Conservation (phyloP, 1,140 invertebrate species). For the Monochamus saltuarius region DNA sequence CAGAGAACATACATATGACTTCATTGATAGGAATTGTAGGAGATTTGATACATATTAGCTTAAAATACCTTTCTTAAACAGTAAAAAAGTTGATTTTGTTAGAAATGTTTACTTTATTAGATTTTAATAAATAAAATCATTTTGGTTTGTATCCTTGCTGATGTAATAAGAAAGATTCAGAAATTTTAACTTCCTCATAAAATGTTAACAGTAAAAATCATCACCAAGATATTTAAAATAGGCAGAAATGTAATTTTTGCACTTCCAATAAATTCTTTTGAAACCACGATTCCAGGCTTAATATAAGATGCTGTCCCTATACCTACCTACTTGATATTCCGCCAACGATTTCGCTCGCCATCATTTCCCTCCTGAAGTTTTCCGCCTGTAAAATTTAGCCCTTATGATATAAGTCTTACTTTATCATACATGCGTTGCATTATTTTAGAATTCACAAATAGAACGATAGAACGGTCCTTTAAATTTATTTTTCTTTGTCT, state of each 20-base stretch:
- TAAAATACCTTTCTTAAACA: no score
- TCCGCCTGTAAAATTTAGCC: slow-evolving; percentile 48
- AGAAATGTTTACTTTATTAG: no score
- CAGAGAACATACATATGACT: no score
- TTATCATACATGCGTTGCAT: slow-evolving; percentile 19
- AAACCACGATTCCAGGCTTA: slow-evolving; percentile 16
- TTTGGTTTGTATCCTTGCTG: no score
- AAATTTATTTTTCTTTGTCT: no score
- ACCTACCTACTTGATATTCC: slow-evolving; percentile 46
- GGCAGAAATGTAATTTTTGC: slow-evolving; percentile 13
- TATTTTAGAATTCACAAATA: slow-evolving; percentile 19
- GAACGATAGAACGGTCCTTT: background rate
- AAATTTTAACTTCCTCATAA: no score
- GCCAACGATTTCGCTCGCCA: slow-evolving; percentile 48
- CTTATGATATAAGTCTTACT: slow-evolving; percentile 46
- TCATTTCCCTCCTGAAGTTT: slow-evolving; percentile 49
- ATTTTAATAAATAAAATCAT: no score
- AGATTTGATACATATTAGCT: no score
- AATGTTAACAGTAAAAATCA: no score
- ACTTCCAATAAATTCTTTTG: slow-evolving; percentile 18
- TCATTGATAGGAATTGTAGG: no score
- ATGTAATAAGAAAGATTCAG: no score
- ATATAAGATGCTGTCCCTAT: slow-evolving; percentile 36
- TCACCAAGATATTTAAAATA: background rate
- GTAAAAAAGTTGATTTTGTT: no score